Base-by-base conservation (phyloP, 2,888 invertebrate species). In the Hermaeophaga mercurialis region DNA sequence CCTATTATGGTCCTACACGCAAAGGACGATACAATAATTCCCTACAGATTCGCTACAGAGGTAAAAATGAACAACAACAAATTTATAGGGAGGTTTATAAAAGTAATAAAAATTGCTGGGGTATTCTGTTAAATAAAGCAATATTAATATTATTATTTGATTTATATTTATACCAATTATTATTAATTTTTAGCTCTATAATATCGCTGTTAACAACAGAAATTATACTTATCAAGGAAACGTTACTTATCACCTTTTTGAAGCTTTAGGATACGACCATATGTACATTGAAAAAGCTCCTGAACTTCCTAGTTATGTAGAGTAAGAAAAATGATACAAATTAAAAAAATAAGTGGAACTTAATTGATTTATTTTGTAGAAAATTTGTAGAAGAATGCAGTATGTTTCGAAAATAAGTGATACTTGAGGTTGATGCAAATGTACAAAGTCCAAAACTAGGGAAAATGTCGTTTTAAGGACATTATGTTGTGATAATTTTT, bases 1-100 rank as follows among this genome's bases (percentile, higher is more conserved):
- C 94, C 96, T 0, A 81, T 96, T 18, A 81, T 96, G 72, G 92
- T 97, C 63, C 79, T 97, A 22, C 96, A 97, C 79, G 94, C 96
- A 0, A 87, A 89, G 77, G 96, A 96, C 76, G 97, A 97, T 76
- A 80, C 82, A 34, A 84, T 96, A 19, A 88, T 97, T 60, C 95
- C 96, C 5, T 88, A 87, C 66, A 76, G 82, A 11, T 82, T 94
- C 34, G 96, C 93, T 0, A 80, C 85, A 61, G 89, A 88, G 82
- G 90, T 93, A 76, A 47, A n/a, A 6, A 39, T 46, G n/a, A n/a
- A n/a, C n/a, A n/a, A n/a, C n/a, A n/a, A n/a, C n/a, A n/a, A n/a
- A n/a, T n/a, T n/a, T n/a, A n/a, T n/a, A n/a, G n/a, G n/a, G n/a
- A n/a, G n/a, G n/a, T n/a, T n/a, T n/a, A n/a, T n/a, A n/a, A n/a